phyloP scores from a whole-genome alignment of 1,140 invertebrate species.

The Berghia stephanieae region DNA sequence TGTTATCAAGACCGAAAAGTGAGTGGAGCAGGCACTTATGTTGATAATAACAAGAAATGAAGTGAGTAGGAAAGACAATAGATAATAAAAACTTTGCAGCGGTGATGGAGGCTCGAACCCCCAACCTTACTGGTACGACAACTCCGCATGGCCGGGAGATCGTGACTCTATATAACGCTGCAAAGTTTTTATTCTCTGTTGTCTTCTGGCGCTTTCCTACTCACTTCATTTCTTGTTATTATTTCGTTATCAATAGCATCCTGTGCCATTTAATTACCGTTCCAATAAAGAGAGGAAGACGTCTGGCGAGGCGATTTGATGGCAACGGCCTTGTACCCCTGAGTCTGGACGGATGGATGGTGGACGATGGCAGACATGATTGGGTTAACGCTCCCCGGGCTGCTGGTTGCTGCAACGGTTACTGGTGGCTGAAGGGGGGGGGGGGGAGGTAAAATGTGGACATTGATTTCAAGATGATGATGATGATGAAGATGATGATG shows the following conservation, averaged over 20 bases:
- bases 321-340: slow-evolving; percentile 11
- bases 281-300: background rate
- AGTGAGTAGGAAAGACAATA: no score
- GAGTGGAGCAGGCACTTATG: no score
- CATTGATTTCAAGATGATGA: no score
- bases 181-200: background rate
- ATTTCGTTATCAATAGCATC: background rate
- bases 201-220: no score
- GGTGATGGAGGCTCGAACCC: no score
- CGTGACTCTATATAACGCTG: no score
- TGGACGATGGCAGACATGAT: background rate
- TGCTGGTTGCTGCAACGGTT: background rate
- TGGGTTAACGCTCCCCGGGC: background rate
- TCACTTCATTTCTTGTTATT: no score
- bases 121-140: background rate
- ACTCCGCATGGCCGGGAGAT: background rate
- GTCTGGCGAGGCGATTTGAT: slow-evolving; percentile 27
- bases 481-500: no score
- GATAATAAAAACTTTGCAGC: no score
- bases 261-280: background rate
- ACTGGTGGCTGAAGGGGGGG: background rate
- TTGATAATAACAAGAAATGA: no score
- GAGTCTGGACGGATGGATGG: background rate
- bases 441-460: background rate
- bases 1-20: no score